Conservation (phyloP, 2,888 invertebrate species). For the Nineta flava region DNA sequence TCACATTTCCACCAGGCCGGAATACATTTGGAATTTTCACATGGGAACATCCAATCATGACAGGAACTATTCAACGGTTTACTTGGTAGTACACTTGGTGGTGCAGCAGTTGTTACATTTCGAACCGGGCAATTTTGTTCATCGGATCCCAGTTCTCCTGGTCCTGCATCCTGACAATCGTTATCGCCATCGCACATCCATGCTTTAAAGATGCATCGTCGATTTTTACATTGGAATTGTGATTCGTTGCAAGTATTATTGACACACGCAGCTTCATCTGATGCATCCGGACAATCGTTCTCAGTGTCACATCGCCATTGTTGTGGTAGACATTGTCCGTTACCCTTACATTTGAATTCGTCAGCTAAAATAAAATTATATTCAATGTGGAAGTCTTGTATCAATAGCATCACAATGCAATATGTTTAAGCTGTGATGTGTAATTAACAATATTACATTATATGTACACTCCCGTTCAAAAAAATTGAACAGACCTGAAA, state of each 20-base stretch:
- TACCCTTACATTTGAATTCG: constrained; percentile 40
- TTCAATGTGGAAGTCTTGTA: too few relatives aligned
- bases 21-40: constrained; percentile 50
- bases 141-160: constrained; percentile 33
- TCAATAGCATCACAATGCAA: too few relatives aligned
- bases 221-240: constrained; percentile 50
- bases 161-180: constrained; percentile 47
- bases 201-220: constrained; percentile 36
- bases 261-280: constrained; percentile 61
- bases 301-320: constrained; percentile 71
- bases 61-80: constrained; percentile 27
- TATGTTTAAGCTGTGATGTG: too few relatives aligned
- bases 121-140: constrained; percentile 46
- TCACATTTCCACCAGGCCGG: constrained; percentile 75
- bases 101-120: constrained; percentile 1
- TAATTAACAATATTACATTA: too few relatives aligned
- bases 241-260: constrained; percentile 49
- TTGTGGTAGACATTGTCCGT: constrained; percentile 50
- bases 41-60: constrained; percentile 64
- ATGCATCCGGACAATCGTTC: constrained; percentile 55
- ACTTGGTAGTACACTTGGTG: neutral
- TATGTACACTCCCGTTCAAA: too few relatives aligned
- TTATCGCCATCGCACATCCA: constrained; percentile 51
- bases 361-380: constrained; percentile 17
- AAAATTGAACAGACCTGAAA: too few relatives aligned